Percentiles rank a stretch among this genome's conserved stretches.
Conservation (phyloP, 2,113 vertebrate species). For the Lethenteron reissneri region DNA sequence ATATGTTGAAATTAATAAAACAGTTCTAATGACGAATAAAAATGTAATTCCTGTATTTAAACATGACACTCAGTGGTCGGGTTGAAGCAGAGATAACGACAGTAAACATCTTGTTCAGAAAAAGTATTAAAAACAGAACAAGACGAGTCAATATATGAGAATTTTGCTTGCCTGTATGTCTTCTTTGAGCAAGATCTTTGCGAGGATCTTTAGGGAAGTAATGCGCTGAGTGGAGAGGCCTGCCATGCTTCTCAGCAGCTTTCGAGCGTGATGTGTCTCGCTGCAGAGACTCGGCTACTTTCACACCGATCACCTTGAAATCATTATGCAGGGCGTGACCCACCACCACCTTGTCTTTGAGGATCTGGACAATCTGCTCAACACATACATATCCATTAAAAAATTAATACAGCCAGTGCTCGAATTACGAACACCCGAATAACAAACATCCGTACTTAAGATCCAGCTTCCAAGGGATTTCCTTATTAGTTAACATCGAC, state of each 20-base stretch:
- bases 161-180: constrained; percentile 3
- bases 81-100: too few relatives aligned
- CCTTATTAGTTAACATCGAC: too few relatives aligned
- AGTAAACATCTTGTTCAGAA: too few relatives aligned
- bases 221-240: not conserved
- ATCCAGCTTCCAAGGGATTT: too few relatives aligned
- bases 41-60: too few relatives aligned
- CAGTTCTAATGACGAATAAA: too few relatives aligned
- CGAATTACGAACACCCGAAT: too few relatives aligned
- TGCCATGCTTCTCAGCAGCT: not conserved
- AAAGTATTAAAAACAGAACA: too few relatives aligned
- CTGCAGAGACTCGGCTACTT: not conserved
- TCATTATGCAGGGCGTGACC: constrained; percentile 4
- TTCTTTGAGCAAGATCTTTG: not conserved
- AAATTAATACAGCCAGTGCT: too few relatives aligned
- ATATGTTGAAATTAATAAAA: too few relatives aligned
- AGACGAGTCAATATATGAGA: not conserved
- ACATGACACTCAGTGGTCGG: too few relatives aligned
- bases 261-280: not conserved
- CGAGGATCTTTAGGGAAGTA: not conserved
- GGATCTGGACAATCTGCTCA: constrained; percentile 1
- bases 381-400: not conserved
- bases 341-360: constrained; percentile 5
- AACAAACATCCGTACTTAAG: too few relatives aligned
- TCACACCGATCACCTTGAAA: not conserved